Evolutionary conservation across 2,113 vertebrate species (phyloP).

Genomic region (Amia ocellicauda): DNA sequence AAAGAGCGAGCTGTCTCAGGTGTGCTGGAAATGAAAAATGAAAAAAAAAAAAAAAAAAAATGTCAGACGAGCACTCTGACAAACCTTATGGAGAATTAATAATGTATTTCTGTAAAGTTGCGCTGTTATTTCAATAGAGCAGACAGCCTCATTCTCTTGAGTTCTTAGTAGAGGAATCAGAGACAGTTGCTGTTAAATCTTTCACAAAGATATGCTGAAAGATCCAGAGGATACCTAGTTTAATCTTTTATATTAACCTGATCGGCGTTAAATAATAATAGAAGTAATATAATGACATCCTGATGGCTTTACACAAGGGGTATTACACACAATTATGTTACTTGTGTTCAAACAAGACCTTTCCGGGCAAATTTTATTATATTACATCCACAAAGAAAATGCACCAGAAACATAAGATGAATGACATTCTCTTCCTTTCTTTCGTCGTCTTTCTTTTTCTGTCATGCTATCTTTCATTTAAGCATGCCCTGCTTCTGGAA

Average conservation of each 20-base stretch:
- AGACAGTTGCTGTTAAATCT: not conserved
- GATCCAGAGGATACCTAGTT: not conserved
- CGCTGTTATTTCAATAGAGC: slow-evolving; percentile 11
- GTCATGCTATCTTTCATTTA: not conserved
- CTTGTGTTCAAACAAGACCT: too few species aligned
- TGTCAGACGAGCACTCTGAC: not conserved
- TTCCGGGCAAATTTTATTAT: too few species aligned
- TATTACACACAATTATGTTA: too few species aligned
- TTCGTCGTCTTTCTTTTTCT: not conserved
- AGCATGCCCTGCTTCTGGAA: not conserved
- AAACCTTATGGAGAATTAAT: slow-evolving; percentile 10
- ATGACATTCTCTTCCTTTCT: not conserved
- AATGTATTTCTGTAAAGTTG: slow-evolving; percentile 19
- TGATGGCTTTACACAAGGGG: too few species aligned
- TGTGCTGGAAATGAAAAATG: slow-evolving; percentile 22
- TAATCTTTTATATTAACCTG: not conserved
- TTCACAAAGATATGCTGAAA: not conserved
- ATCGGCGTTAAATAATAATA: not conserved
- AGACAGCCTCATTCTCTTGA: not conserved
- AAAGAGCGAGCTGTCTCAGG: slow-evolving; percentile 8
- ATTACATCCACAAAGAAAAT: not conserved
- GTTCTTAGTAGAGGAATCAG: not conserved
- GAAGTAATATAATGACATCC: too few species aligned
- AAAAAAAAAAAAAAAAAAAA: slow-evolving; percentile 11
- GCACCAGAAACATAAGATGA: too few species aligned